Evolutionary conservation across 2,797 vertebrate species (phyloP).

Genomic region (Helarctos malayanus): DNA sequence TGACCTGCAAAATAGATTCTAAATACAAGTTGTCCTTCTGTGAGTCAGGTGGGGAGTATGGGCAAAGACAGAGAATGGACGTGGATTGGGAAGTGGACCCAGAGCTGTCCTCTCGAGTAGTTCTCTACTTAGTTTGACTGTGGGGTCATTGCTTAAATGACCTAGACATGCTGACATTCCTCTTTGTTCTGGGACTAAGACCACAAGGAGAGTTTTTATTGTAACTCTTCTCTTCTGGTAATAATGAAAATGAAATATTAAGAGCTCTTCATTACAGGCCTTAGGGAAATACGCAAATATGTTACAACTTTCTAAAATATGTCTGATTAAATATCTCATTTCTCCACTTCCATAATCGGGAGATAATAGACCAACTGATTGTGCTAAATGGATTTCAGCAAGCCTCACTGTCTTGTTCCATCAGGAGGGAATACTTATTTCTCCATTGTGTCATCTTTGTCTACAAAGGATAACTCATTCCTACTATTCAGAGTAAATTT

Average conservation of each 20-base stretch:
- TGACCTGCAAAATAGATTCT: slow-evolving; percentile 40
- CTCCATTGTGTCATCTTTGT: slow-evolving; percentile 68
- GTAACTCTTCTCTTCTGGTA: slow-evolving; percentile 76
- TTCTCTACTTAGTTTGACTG: background rate
- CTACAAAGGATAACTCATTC: slow-evolving; percentile 78
- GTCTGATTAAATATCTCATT: slow-evolving; percentile 86
- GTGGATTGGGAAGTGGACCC: background rate
- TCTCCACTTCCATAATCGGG: slow-evolving; percentile 81
- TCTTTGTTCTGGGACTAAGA: slow-evolving; percentile 66
- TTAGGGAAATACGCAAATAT: slow-evolving; percentile 85
- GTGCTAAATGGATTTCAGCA: slow-evolving; percentile 81
- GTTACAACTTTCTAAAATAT: slow-evolving; percentile 85
- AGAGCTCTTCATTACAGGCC: slow-evolving; percentile 84
- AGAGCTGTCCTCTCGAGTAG: background rate
- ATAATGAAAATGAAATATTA: slow-evolving; percentile 86
- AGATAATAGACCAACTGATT: slow-evolving; percentile 82
- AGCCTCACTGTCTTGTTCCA: slow-evolving; percentile 67
- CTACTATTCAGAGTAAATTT: slow-evolving; percentile 59
- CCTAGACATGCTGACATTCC: slow-evolving; percentile 60
- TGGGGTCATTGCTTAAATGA: slow-evolving; percentile 36
- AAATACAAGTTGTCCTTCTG: background rate
- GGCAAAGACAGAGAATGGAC: slow-evolving; percentile 26
- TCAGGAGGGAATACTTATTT: slow-evolving; percentile 77
- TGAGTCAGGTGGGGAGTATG: background rate
- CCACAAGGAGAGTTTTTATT: slow-evolving; percentile 79